These are phyloP conservation scores for Platichthys flesus DNA, from an alignment of 2,113 vertebrate species.

Conservation along the genomic window DNA sequence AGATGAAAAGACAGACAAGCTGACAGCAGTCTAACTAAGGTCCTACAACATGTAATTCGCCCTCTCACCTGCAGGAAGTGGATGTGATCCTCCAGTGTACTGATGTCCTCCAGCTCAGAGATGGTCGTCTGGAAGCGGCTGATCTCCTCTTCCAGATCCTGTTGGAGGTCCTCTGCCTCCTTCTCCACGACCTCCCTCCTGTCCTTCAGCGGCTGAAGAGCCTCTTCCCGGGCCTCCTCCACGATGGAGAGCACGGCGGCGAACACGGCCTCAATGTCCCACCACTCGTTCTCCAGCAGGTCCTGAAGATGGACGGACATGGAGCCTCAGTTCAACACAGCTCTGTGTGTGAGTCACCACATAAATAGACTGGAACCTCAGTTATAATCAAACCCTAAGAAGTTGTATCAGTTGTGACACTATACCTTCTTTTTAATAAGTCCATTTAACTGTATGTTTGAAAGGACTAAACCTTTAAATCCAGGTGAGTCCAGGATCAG, in stretches of 20 bases:
- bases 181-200: constrained; percentile 28
- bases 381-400: no score
- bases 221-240: constrained; percentile 17
- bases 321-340: no score
- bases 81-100: constrained; percentile 64
- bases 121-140: constrained; percentile 1
- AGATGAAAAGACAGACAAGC: background rate
- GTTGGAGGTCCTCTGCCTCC: constrained; percentile 11
- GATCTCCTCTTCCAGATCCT: constrained; percentile 52
- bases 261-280: constrained; percentile 52
- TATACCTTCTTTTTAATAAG: background rate
- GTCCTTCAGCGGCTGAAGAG: constrained; percentile 45
- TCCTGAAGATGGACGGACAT: constrained; percentile 43
- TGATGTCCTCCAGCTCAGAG: constrained; percentile 29
- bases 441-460: no score
- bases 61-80: constrained; percentile 75
- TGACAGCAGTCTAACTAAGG: background rate
- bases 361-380: no score
- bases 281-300: constrained; percentile 26
- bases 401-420: background rate
- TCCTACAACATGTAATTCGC: background rate
- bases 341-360: no score
- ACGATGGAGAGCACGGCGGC: background rate
- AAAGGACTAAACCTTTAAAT: no score
- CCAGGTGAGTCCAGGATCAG: no score